Evolutionary conservation across 1,140 invertebrate genomes (phyloP).

Genomic region (Trachymyrmex cornetzi): DNA sequence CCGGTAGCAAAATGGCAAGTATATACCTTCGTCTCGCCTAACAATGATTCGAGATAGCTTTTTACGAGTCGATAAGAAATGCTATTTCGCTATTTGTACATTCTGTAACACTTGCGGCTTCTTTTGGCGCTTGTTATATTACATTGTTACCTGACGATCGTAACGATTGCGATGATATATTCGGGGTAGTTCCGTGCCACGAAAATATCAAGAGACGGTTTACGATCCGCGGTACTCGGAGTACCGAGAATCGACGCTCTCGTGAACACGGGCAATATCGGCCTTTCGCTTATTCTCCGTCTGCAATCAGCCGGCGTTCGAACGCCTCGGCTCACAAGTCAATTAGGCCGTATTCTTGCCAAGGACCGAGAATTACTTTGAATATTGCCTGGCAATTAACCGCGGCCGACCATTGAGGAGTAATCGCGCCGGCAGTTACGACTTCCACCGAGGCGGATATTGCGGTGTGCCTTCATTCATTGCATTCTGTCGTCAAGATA

Average conservation of each 20-base stretch:
- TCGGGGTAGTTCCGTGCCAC: background rate
- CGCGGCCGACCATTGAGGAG: conserved; percentile 42
- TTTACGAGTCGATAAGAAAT: conserved; percentile 31
- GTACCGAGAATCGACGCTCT: conserved; percentile 13
- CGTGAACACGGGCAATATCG: conserved; percentile 30
- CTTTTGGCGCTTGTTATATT: background rate
- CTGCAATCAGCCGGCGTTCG: conserved; percentile 37
- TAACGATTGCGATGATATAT: background rate
- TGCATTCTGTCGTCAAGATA: conserved; percentile 24
- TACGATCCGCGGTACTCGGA: background rate
- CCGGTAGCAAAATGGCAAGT: conserved; percentile 29
- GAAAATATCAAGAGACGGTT: background rate
- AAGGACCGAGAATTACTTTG: conserved; percentile 38
- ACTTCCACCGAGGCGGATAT: conserved; percentile 27
- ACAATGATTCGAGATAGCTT: conserved; percentile 52
- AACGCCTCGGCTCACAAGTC: conserved; percentile 32
- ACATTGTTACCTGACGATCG: background rate
- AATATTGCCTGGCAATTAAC: conserved; percentile 54
- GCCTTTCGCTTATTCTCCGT: conserved; percentile 13
- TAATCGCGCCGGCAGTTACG: conserved; percentile 40
- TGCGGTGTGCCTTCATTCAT: conserved; percentile 30
- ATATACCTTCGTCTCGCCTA: conserved; percentile 10
- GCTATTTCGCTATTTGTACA: background rate
- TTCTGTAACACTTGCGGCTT: background rate
- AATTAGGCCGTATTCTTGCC: conserved; percentile 53